phyloP scores from a whole-genome alignment of 2,113 vertebrate species.

The Maccullochella peelii region DNA sequence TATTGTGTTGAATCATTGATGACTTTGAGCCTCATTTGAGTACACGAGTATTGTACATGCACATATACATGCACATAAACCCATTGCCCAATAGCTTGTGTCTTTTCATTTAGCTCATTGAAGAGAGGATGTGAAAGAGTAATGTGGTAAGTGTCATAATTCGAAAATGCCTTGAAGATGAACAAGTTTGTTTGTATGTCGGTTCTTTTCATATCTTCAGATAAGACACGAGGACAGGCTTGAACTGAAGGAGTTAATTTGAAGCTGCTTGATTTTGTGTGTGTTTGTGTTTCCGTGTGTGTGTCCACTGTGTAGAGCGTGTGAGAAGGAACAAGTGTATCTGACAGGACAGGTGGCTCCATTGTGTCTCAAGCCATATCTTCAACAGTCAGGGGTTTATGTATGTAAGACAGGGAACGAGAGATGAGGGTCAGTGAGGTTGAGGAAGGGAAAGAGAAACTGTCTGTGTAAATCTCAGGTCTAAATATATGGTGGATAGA shows the following conservation, averaged over 20 bases:
- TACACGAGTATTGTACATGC: not conserved
- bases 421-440: not conserved
- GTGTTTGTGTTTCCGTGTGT: conserved; percentile 9
- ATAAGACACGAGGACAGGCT: conserved; percentile 8
- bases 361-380: conserved; percentile 72
- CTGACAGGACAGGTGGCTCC: conserved; percentile 78
- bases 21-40: conserved; percentile 40
- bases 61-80: not conserved
- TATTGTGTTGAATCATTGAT: conserved; percentile 63
- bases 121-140: not conserved
- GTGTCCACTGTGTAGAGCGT: not conserved
- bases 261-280: conserved; percentile 8
- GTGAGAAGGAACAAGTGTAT: conserved; percentile 61
- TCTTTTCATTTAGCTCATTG: conserved; percentile 11
- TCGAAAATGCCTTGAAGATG: conserved; percentile 9
- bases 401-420: conserved; percentile 33
- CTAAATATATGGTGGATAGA: conserved; percentile 7
- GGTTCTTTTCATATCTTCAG: conserved; percentile 17
- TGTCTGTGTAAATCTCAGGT: conserved; percentile 7
- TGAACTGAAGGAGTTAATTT: conserved; percentile 6
- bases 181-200: conserved; percentile 1
- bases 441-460: conserved; percentile 5
- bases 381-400: conserved; percentile 54
- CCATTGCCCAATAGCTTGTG: conserved; percentile 32
- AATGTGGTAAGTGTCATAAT: not conserved